A percentile compares a stretch with the other conserved stretches of the same genome.
These are phyloP conservation scores for Pteruthius melanotis DNA, from an alignment of 2,113 vertebrate genomes.

Conservation along the genomic window DNA sequence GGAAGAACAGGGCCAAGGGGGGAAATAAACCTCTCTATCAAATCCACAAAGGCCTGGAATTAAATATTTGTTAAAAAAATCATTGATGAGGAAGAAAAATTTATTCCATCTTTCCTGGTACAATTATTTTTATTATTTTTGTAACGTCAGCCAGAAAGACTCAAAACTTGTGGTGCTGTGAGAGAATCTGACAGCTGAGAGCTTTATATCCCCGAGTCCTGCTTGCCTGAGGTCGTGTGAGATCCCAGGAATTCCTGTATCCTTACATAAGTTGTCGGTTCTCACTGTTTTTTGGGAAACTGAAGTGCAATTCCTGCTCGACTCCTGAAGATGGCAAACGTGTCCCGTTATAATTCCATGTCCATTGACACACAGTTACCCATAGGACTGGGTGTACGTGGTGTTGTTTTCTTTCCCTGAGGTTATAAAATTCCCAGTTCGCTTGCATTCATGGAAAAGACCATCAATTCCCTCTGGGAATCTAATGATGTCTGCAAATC, in stretches of 20 bases:
- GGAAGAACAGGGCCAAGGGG: not conserved
- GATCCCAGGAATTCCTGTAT: not conserved
- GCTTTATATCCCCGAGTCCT: not conserved
- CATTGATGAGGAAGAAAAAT: not conserved
- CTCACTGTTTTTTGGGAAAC: fast-evolving
- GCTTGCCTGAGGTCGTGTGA: not conserved
- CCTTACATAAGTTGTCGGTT: not conserved
- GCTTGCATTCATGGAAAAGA: not conserved
- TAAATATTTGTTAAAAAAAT: not conserved
- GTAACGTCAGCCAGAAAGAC: not conserved
- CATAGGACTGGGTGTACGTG: fast-evolving
- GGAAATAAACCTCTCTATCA: not conserved
- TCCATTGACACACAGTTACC: not conserved
- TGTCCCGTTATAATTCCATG: not conserved
- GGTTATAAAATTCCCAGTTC: not conserved
- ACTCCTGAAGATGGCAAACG: conserved; percentile 51
- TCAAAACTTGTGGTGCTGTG: not conserved
- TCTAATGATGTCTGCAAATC: not conserved
- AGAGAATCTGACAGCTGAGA: not conserved
- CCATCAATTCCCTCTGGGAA: not conserved
- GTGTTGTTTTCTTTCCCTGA: not conserved
- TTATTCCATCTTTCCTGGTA: not conserved
- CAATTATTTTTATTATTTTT: not conserved
- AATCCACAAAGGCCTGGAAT: not conserved
- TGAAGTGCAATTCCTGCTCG: not conserved